These are phyloP conservation scores for Nasonia giraulti DNA, from an alignment of 1,140 invertebrate species.

Conservation along the genomic window DNA sequence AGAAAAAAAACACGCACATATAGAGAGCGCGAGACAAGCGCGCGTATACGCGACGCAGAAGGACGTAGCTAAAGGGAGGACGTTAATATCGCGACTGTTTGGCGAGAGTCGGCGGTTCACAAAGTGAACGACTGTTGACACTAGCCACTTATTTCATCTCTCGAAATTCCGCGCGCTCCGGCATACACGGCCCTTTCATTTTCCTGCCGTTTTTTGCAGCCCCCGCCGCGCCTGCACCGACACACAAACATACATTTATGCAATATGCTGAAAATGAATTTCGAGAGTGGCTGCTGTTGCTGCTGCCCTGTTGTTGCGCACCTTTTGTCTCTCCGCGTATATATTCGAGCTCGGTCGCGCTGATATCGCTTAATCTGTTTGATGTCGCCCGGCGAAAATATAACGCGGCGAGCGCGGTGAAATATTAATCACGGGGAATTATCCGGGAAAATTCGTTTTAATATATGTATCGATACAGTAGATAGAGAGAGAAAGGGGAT, in stretches of 20 bases:
- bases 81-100: slow-evolving; percentile 70
- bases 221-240: not conserved
- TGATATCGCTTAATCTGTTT: slow-evolving; percentile 41
- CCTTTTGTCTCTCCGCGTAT: not conserved
- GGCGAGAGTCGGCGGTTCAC: slow-evolving; percentile 68
- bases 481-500: not conserved
- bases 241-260: slow-evolving; percentile 27
- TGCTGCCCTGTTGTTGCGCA: not conserved
- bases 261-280: slow-evolving; percentile 29
- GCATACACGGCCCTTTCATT: not conserved
- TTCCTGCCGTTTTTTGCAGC: slow-evolving; percentile 21
- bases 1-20: not conserved
- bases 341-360: not conserved
- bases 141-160: slow-evolving; percentile 64
- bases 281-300: not conserved
- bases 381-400: slow-evolving; percentile 12
- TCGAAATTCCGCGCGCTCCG: slow-evolving; percentile 27
- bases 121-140: slow-evolving; percentile 73
- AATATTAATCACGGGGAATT: slow-evolving; percentile 33
- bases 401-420: not conserved
- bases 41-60: not conserved
- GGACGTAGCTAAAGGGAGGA: slow-evolving; percentile 57
- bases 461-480: slow-evolving; percentile 6
- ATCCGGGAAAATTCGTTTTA: slow-evolving; percentile 32
- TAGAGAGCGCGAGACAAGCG: too few species aligned